Base-by-base conservation (phyloP, 2,888 invertebrate genomes). In the Eupeodes latifasciatus region DNA sequence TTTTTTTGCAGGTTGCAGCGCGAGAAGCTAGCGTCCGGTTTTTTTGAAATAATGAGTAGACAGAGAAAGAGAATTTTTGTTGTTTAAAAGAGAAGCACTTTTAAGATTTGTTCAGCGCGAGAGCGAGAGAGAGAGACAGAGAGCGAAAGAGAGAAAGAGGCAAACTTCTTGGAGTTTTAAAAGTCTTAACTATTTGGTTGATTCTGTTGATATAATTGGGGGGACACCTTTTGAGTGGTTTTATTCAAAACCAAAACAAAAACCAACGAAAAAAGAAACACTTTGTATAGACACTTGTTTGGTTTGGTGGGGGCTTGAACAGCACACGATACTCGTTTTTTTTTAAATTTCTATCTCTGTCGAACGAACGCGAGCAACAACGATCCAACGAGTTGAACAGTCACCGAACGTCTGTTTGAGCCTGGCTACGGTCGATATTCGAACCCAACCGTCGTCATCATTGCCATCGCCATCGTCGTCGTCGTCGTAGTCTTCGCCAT, bases 391-490 rank as follows among this genome's bases (percentile, higher is more conserved):
- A 77, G 85, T 76, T 89, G 88, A 90, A 86, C 89, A 90, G 90
- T 90, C 90, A 90, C 89, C 89, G 90, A 90, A 89, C 90, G 90
- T 90, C 90, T 90, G 90, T 84, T 78, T 81, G 78, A 84, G 81
- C 81, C 62, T 74, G 80, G 59, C 81, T 66, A 74, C 81, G 71
- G 81, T 59, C 77, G 81, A 76, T 82, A 89, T 82, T 85, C 81
- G 85, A 85, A 85, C 82, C 76, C 82, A 89, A 85, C 89, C 82
- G 82, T 80, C 82, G 66, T 67, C 79, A 51, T 66, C 78, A 67
- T 69, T 51, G 36, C 14, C 55, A 27, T 75, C 57, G 61, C 66
- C 76, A 55, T 72, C 67, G 72, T 64, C 81, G 81, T 78, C 81
- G 61, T 51, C 75, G 55, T 57, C 79, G 66, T 67, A 53, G 19